Evolutionary conservation across 2,888 invertebrate genomes (phyloP).

Genomic region (Schizotus pectinicornis): DNA sequence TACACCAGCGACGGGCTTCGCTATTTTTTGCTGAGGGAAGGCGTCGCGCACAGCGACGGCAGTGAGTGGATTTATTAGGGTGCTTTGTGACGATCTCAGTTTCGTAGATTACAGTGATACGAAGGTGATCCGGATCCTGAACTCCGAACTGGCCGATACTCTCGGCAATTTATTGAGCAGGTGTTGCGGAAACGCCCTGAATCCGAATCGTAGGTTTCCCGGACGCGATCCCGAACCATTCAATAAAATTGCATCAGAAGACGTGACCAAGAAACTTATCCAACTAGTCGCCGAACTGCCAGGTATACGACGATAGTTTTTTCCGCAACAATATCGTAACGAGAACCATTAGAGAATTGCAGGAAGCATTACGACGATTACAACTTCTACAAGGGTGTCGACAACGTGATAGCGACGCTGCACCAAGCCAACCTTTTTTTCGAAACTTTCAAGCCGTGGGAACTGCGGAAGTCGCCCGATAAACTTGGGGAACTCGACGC

Average conservation of each 20-base stretch:
- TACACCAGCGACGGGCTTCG: constrained; percentile 80
- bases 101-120: constrained; percentile 81
- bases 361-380: constrained; percentile 72
- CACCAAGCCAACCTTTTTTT: constrained; percentile 86
- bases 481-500: constrained; percentile 68
- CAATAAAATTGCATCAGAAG: constrained; percentile 55
- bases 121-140: constrained; percentile 77
- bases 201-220: constrained; percentile 80
- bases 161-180: constrained; percentile 89
- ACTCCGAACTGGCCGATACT: constrained; percentile 90
- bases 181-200: constrained; percentile 77
- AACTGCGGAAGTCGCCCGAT: constrained; percentile 69
- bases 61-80: constrained; percentile 68
- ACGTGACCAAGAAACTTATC: constrained; percentile 57
- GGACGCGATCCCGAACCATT: constrained; percentile 60
- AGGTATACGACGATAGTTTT: no score
- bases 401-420: constrained; percentile 75
- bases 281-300: no score
- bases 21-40: constrained; percentile 90
- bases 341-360: constrained; percentile 63
- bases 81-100: constrained; percentile 18
- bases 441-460: constrained; percentile 88
- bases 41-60: constrained; percentile 87
- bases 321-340: constrained; percentile 30
- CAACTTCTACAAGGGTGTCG: constrained; percentile 84